Evolutionary conservation across 2,113 vertebrate genomes (phyloP).

Genomic region (Vimba vimba): DNA sequence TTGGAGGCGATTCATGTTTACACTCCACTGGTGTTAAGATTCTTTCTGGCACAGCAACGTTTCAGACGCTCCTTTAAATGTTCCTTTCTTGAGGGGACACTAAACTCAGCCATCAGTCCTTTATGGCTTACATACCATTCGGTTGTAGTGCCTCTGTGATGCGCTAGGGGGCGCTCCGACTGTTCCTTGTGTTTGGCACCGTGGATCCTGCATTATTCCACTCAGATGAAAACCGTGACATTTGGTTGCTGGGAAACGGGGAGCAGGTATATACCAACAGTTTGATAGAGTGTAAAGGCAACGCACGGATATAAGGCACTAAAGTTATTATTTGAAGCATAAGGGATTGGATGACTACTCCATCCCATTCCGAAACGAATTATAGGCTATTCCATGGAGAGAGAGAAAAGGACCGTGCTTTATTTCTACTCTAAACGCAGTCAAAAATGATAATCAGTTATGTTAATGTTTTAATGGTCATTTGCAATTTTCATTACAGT

Average conservation of each 20-base stretch:
- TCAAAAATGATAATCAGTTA: neutral
- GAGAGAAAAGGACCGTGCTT: neutral
- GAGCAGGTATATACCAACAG: slow-evolving; percentile 15
- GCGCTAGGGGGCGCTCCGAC: slow-evolving; percentile 66
- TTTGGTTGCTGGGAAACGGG: slow-evolving; percentile 19
- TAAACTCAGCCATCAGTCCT: slow-evolving; percentile 31
- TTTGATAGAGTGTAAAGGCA: neutral
- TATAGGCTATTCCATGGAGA: neutral
- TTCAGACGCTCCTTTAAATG: slow-evolving; percentile 37
- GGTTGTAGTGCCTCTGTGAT: slow-evolving; percentile 1
- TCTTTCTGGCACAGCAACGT: slow-evolving; percentile 50
- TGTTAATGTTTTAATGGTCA: neutral
- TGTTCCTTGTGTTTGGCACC: neutral
- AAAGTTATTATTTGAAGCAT: neutral
- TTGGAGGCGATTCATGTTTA: slow-evolving; percentile 60
- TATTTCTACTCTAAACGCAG: neutral
- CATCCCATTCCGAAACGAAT: neutral
- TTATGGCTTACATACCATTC: neutral
- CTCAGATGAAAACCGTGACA: slow-evolving; percentile 32
- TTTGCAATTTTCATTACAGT: neutral
- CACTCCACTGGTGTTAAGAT: slow-evolving; percentile 59
- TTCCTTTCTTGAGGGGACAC: slow-evolving; percentile 37
- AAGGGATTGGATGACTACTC: neutral
- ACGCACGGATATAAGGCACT: neutral
- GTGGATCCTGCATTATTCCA: slow-evolving; percentile 8